A percentile compares a stretch with the other conserved stretches of the same genome.
Evolutionary conservation across 2,888 invertebrate species (phyloP).

Genomic region (Trilocha varians): DNA sequence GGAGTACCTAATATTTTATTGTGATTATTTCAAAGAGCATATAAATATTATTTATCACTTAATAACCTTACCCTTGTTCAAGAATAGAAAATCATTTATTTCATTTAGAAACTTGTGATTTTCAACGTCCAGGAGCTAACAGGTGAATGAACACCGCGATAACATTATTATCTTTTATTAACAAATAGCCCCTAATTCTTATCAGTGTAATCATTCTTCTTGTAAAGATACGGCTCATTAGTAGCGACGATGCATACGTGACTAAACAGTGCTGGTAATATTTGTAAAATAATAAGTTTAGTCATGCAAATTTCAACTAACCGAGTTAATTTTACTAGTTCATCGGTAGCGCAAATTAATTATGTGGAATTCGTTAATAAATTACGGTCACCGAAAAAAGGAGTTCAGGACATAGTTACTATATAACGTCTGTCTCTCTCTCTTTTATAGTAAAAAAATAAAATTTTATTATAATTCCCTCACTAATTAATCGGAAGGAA

Average conservation of each 20-base stretch:
- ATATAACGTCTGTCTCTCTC: too few relatives aligned
- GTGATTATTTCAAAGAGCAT: too few relatives aligned
- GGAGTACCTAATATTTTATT: too few relatives aligned
- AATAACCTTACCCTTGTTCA: too few relatives aligned
- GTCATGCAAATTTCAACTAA: constrained; percentile 53
- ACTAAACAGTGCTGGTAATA: constrained; percentile 13
- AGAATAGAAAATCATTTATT: neutral
- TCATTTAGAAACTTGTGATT: neutral
- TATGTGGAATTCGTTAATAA: constrained; percentile 55
- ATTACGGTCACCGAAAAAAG: constrained; percentile 38
- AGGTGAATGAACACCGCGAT: constrained; percentile 40
- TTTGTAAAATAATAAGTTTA: constrained; percentile 13
- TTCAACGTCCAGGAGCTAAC: constrained; percentile 7
- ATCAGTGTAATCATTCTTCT: constrained; percentile 45
- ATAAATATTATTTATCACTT: too few relatives aligned
- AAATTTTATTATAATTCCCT: too few relatives aligned
- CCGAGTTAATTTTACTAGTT: constrained; percentile 53
- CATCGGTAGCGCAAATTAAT: constrained; percentile 53
- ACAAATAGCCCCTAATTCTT: constrained; percentile 39
- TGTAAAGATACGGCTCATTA: constrained; percentile 33
- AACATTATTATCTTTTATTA: constrained; percentile 40
- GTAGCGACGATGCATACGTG: constrained; percentile 32
- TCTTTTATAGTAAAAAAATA: too few relatives aligned
- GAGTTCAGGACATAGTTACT: constrained; percentile 52
- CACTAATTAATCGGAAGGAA: too few relatives aligned